phyloP scores from a whole-genome alignment of 1,140 invertebrate species.

The Lordiphosa collinella region DNA sequence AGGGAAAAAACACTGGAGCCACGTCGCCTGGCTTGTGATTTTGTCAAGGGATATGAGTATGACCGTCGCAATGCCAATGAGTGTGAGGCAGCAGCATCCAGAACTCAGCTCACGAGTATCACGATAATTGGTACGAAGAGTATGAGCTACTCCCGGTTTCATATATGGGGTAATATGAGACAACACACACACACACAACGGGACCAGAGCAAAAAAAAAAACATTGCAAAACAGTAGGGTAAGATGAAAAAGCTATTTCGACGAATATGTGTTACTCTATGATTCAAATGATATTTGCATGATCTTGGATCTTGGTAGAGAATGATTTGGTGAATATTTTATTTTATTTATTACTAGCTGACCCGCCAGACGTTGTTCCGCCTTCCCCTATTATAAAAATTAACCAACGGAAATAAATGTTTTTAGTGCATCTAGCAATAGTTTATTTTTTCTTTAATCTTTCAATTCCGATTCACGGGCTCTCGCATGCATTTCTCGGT shows the following conservation, averaged over 20 bases:
- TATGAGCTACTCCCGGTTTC: constrained; percentile 13
- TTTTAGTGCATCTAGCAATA: no score
- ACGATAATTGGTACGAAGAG: constrained; percentile 46
- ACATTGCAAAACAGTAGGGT: background rate
- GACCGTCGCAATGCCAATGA: constrained; percentile 29
- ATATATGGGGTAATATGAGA: constrained; percentile 27
- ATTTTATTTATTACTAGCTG: no score
- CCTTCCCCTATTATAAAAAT: no score
- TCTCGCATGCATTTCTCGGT: no score
- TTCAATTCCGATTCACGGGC: no score
- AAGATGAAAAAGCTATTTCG: background rate
- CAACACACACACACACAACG: background rate
- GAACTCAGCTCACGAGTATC: constrained; percentile 18
- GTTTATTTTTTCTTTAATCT: no score
- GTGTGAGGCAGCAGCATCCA: constrained; percentile 17
- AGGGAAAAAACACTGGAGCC: constrained; percentile 4
- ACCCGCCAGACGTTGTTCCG: no score
- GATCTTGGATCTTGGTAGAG: no score
- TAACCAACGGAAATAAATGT: no score
- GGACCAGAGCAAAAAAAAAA: background rate
- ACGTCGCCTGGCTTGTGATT: constrained; percentile 35
- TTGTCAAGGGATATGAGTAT: constrained; percentile 43
- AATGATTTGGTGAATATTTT: no score
- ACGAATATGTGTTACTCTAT: background rate
- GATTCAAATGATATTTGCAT: no score